Evolutionary conservation across 2,113 vertebrate genomes (phyloP).

Genomic region (Leptobrachium leishanense): DNA sequence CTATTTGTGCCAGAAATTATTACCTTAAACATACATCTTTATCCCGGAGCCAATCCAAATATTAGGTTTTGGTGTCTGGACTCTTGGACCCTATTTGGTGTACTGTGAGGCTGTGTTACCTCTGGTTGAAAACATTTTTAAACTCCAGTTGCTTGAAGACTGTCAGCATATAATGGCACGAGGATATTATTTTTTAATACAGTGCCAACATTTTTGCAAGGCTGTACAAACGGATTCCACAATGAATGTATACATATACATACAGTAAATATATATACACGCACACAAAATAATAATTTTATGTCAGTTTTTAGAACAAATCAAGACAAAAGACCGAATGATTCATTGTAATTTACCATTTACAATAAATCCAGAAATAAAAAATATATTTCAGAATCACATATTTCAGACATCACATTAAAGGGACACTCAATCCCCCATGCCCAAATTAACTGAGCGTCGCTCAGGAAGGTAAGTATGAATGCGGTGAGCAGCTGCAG

Average conservation of each 20-base stretch:
- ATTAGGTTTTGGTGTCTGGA: slow-evolving; percentile 27
- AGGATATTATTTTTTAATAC: not conserved
- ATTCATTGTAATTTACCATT: too few species aligned
- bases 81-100: not conserved
- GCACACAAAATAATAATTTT: too few species aligned
- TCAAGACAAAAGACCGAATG: too few species aligned
- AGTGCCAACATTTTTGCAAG: not conserved
- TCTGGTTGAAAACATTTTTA: not conserved
- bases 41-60: slow-evolving; percentile 27
- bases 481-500: too few species aligned
- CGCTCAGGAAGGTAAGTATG: too few species aligned
- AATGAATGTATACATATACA: not conserved
- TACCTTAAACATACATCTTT: slow-evolving; percentile 29
- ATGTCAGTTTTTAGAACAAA: too few species aligned
- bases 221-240: not conserved
- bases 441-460: too few species aligned
- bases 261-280: not conserved
- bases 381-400: too few species aligned
- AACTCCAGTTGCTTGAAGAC: not conserved
- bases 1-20: slow-evolving; percentile 24
- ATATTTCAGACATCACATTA: too few species aligned
- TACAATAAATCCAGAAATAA: too few species aligned
- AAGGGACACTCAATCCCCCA: too few species aligned
- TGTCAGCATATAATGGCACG: not conserved
- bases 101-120: not conserved